Base-by-base conservation (phyloP, 1,140 invertebrate species). In the Druon quercuslanigerum region DNA sequence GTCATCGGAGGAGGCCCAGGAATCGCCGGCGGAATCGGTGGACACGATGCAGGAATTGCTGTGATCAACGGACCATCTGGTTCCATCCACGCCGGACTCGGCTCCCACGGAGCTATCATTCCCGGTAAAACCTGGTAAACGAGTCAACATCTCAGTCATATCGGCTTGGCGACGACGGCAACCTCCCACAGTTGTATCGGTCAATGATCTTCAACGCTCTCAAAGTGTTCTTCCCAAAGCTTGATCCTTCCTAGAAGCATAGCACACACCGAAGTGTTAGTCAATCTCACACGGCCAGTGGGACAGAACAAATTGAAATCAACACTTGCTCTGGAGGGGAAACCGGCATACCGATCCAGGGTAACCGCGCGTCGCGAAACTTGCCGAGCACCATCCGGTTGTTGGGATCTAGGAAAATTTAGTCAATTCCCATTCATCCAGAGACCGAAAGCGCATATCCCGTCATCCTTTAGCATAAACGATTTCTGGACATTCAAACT, bases 51-150 rank as follows among this genome's bases (percentile, higher is more conserved):
- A 85, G 91, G 91, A 85, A 78, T 92, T 86, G 91, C 91, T 86
- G 91, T 91, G 86, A 92, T 92, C 88, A 91, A 92, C 85, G 91
- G 91, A 86, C 91, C 91, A 80, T 91, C 90, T 87, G 91, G 91
- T 78, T 89, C 90, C 88, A 91, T 92, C 90, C 91, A 92, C 80
- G 90, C 91, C 80, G 90, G 90, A 79, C 90, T 92, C 78, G 91
- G 91, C 86, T 87, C 89, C 85, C 91, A 92, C 87, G 91, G 91
- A 91, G 91, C 91, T 72, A 90, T 92, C 91, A 91, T 91, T 89
- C 88, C 90, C 82, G 89, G 86, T 86, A 91, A 91, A 82, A 25
- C 20, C 20, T 91, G 88, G 86, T 91, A 91, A 88, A 89, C 86
- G 89, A 85, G 88, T 86, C 86, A 87, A 88, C 83, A 90, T 86